Percentiles rank a stretch among this genome's conserved stretches.
These are phyloP conservation scores for Gastrophysa polygoni DNA, from an alignment of 2,888 invertebrate species.

Conservation along the genomic window DNA sequence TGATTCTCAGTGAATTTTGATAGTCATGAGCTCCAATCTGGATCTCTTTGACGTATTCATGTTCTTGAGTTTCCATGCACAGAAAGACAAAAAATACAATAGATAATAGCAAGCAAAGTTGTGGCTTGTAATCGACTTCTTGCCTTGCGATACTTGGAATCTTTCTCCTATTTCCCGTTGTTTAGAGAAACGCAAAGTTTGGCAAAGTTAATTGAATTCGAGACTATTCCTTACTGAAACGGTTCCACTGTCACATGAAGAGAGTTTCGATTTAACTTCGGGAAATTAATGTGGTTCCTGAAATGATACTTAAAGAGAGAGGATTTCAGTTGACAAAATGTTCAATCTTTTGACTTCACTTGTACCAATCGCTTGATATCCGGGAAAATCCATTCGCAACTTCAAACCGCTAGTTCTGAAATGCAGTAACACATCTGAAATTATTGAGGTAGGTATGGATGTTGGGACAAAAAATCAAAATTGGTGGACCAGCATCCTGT, in stretches of 20 bases:
- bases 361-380: not conserved
- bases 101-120: not conserved
- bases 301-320: not conserved
- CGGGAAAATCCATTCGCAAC: too few relatives aligned
- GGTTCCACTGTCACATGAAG: not conserved
- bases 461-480: too few relatives aligned
- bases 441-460: too few relatives aligned
- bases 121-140: not conserved
- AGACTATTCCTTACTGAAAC: not conserved
- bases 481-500: too few relatives aligned
- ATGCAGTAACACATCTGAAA: too few relatives aligned
- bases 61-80: not conserved
- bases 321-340: not conserved
- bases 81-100: not conserved
- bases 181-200: not conserved
- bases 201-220: not conserved
- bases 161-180: not conserved
- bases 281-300: not conserved
- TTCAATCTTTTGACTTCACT: not conserved
- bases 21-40: too few relatives aligned
- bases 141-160: not conserved
- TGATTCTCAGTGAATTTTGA: too few relatives aligned
- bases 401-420: too few relatives aligned
- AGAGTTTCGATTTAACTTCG: not conserved
- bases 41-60: not conserved